Percentiles rank a stretch among this genome's conserved stretches.
phyloP scores from a whole-genome alignment of 2,888 invertebrate species.

The Dicyrtoma fusca region DNA sequence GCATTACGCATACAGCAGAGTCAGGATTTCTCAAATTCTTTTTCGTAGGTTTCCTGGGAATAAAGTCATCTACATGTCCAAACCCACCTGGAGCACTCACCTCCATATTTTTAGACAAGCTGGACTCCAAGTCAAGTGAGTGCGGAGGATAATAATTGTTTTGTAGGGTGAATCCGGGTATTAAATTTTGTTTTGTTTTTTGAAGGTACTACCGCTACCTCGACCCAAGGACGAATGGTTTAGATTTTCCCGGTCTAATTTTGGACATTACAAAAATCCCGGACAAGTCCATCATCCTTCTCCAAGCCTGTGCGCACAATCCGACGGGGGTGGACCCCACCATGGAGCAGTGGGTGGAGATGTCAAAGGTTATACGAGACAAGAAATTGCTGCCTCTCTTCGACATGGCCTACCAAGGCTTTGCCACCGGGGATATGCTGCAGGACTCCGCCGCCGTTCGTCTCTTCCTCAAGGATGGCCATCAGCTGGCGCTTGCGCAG shows the following conservation, averaged over 20 bases:
- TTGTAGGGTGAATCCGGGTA: too few species aligned
- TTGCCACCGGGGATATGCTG: slow-evolving; percentile 70
- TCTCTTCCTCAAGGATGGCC: slow-evolving; percentile 84
- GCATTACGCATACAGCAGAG: too few species aligned
- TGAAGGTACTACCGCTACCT: slow-evolving; percentile 92
- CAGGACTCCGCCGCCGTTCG: slow-evolving; percentile 88
- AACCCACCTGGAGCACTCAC: slow-evolving; percentile 66
- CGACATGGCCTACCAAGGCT: slow-evolving; percentile 76
- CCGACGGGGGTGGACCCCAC: slow-evolving; percentile 95
- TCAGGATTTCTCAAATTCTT: too few species aligned
- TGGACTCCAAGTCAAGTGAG: too few species aligned
- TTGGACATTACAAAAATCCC: slow-evolving; percentile 83
- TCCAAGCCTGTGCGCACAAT: slow-evolving; percentile 67
- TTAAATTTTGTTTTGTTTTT: too few species aligned
- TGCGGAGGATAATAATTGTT: slow-evolving; percentile 60
- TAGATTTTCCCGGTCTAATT: slow-evolving; percentile 77
- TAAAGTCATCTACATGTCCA: slow-evolving; percentile 61
- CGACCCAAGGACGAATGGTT: slow-evolving; percentile 71
- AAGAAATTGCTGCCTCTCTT: slow-evolving; percentile 87
- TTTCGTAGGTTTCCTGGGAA: too few species aligned
- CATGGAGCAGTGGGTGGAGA: slow-evolving; percentile 85
- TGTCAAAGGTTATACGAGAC: slow-evolving; percentile 82
- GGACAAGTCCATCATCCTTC: slow-evolving; percentile 80
- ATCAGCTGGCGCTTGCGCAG: slow-evolving; percentile 83
- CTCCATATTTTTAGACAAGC: too few species aligned